Evolutionary conservation across 1,140 invertebrate genomes (phyloP).

Genomic region (Macrosteles quadrilineatus): DNA sequence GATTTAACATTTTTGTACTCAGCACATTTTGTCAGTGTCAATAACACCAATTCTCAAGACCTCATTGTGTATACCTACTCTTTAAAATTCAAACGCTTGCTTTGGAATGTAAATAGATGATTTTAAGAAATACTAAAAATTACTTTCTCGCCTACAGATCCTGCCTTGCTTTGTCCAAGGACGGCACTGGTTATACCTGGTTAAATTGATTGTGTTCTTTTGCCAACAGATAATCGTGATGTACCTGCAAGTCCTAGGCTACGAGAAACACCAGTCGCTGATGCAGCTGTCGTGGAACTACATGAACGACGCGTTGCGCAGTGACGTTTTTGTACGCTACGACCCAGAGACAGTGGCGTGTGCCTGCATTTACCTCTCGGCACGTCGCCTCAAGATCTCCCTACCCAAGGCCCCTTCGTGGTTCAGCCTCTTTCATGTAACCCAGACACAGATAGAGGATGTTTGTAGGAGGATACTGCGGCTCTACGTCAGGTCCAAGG

Average conservation of each 20-base stretch:
- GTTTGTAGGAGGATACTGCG: constrained; percentile 82
- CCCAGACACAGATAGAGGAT: constrained; percentile 79
- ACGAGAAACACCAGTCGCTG: constrained; percentile 78
- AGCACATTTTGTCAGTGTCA: no score
- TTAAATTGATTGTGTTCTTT: no score
- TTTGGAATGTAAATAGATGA: no score
- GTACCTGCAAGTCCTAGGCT: constrained; percentile 87
- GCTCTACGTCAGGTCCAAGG: constrained; percentile 80
- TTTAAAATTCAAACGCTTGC: no score
- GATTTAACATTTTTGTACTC: no score
- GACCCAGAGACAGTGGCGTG: constrained; percentile 97
- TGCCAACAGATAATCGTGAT: constrained; percentile 81
- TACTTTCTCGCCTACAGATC: no score
- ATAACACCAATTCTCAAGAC: no score
- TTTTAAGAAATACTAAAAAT: no score
- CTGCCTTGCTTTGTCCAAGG: no score
- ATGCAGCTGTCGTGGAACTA: constrained; percentile 98
- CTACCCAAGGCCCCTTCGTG: constrained; percentile 87
- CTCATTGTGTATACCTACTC: no score
- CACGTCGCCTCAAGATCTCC: constrained; percentile 80
- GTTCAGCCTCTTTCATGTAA: constrained; percentile 84
- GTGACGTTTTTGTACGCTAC: constrained; percentile 95
- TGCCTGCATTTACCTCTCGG: constrained; percentile 95
- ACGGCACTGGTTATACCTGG: no score
- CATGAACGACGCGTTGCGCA: constrained; percentile 98